A percentile compares a stretch with the other conserved stretches of the same genome.
Conservation (phyloP, 2,113 vertebrate genomes). For the Clarias macrocephalus region DNA sequence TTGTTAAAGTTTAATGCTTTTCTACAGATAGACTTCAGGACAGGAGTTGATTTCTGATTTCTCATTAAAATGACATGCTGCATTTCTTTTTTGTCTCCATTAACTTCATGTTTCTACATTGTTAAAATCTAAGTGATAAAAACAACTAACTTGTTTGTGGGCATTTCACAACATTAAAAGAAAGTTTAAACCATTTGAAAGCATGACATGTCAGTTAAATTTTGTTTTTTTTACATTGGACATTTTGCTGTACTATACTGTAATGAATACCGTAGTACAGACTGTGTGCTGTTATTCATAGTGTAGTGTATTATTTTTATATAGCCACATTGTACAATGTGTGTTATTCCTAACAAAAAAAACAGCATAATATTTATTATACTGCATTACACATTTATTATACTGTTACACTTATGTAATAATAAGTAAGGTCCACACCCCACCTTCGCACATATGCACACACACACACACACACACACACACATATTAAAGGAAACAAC, state of each 20-base stretch:
- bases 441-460: neutral
- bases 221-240: too few species aligned
- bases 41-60: neutral
- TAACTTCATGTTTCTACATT: neutral
- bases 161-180: neutral
- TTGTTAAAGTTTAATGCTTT: neutral
- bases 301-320: neutral
- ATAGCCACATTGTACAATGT: neutral
- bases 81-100: neutral
- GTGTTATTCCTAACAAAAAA: neutral
- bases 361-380: slow-evolving; percentile 12
- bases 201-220: neutral
- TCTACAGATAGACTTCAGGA: neutral
- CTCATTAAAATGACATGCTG: neutral
- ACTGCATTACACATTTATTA: neutral
- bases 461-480: slow-evolving; percentile 23
- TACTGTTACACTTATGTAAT: neutral
- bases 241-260: neutral
- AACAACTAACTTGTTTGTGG: neutral
- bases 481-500: slow-evolving; percentile 34
- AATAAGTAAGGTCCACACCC: neutral
- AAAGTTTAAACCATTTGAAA: neutral
- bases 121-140: neutral
- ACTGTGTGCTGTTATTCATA: neutral
- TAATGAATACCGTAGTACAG: neutral